Base-by-base conservation (phyloP, 1,140 invertebrate species). In the Pogonus chalceus region DNA sequence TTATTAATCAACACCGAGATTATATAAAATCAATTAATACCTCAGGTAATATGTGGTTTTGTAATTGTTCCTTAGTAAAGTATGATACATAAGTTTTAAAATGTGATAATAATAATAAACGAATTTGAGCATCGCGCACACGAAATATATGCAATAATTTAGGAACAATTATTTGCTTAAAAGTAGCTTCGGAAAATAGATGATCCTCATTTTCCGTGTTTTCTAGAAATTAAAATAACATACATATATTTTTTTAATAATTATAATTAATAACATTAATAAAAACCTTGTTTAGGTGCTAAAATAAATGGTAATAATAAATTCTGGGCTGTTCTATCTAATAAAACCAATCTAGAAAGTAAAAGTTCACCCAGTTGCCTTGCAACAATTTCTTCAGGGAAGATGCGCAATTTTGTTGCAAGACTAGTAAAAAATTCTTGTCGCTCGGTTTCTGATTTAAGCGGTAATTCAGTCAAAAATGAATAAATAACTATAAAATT, bases 401-500 rank as follows among this genome's bases (percentile, higher is more conserved):
- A 87, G 58, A 67, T 72, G 66, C 76, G 77, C 12, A 92, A 67
- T 60, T 81, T 78, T 35, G 76, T 71, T 23, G 81, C 72, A 58
- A 88, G 67, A 66, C 62, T 80, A 67, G 70, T 68, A 65, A 92
- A 92, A 69, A 92, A 92, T 51, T 79, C 66, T 57, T 80, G 76
- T 65, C 84, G 91, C 62, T 92, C 87, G 35, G 72, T 69, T 58
- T 84, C 80, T 52, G 71, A 77, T 69, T 92, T 92, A 10, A 92
- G 60, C 2, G 90, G 85, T 50, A 92, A 72, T 64, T 90, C 85
- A 59, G 81, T 80, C 1, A 93, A 70, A 72, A 91, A 92, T 54
- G 81, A 83, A 68, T 89, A 79, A 61, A 92, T 87, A 18, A 78
- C 72, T 56, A 92, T 83, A 66, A 92, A 91, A 62, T 89, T 82